A percentile compares a stretch with the other conserved stretches of the same genome.
Conservation (phyloP, 2,888 invertebrate species). For the Eilema griseolum region DNA sequence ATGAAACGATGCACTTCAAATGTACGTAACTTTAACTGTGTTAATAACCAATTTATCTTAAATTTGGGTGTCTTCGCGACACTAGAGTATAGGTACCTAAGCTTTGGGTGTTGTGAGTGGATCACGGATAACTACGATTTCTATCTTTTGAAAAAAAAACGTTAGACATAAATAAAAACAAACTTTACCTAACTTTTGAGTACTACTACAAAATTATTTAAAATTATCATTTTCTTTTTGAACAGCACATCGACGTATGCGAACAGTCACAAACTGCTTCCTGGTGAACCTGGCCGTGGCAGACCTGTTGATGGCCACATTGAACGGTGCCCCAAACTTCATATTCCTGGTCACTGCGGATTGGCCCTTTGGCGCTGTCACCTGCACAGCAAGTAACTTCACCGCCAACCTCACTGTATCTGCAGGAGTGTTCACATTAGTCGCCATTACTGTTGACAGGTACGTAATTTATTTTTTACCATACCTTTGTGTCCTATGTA, state of each 20-base stretch:
- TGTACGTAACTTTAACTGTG: no score
- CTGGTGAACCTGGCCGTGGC: slow-evolving; percentile 95
- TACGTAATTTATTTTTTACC: slow-evolving; percentile 67
- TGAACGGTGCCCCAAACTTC: slow-evolving; percentile 96
- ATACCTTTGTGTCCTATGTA: not conserved
- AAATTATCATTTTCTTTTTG: slow-evolving; percentile 35
- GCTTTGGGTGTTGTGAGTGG: no score
- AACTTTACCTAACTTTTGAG: no score
- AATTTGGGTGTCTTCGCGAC: no score
- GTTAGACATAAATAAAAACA: no score
- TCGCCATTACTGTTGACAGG: slow-evolving; percentile 97
- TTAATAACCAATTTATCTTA: no score
- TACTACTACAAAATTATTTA: not conserved
- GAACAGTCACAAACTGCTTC: slow-evolving; percentile 97
- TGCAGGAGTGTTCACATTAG: slow-evolving; percentile 96
- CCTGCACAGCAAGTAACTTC: slow-evolving; percentile 96
- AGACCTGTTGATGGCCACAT: slow-evolving; percentile 93
- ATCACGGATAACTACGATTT: no score
- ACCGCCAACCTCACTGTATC: slow-evolving; percentile 96
- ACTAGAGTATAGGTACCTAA: no score
- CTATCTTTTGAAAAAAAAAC: no score
- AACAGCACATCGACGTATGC: slow-evolving; percentile 93
- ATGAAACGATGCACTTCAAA: no score
- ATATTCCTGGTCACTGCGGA: slow-evolving; percentile 94
- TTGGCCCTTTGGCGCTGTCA: slow-evolving; percentile 95